A percentile compares a stretch with the other conserved stretches of the same genome.
Conservation (phyloP, 1,140 invertebrate genomes). For the Belonocnema kinseyi region DNA sequence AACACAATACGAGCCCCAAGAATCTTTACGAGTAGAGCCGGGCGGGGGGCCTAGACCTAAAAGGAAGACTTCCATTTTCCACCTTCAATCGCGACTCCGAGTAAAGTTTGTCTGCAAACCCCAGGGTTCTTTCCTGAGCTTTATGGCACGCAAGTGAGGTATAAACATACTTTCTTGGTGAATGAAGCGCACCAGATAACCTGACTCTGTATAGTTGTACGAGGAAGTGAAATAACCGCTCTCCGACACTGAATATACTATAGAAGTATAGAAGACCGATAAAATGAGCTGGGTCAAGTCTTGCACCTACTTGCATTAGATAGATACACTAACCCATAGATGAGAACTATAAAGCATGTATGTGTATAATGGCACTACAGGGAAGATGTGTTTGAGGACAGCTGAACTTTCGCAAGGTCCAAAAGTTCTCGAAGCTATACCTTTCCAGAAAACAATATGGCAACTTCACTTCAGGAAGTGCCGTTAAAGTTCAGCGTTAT, state of each 20-base stretch:
- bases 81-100: not conserved
- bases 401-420: slow-evolving; percentile 6
- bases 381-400: slow-evolving; percentile 1
- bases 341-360: not conserved
- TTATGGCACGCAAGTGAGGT: slow-evolving; percentile 17
- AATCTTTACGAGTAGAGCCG: slow-evolving; percentile 3
- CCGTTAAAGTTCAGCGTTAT: slow-evolving; percentile 48
- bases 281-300: not conserved
- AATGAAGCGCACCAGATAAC: slow-evolving; percentile 24
- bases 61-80: not conserved
- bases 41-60: not conserved
- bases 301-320: not conserved
- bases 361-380: slow-evolving; percentile 11
- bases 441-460: not conserved
- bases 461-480: not conserved
- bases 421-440: not conserved
- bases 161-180: not conserved
- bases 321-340: not conserved
- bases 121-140: slow-evolving; percentile 3
- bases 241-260: no score
- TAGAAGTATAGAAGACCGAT: no score
- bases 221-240: not conserved
- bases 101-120: slow-evolving; percentile 13
- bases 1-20: not conserved
- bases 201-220: not conserved